Base-by-base conservation (phyloP, 2,888 invertebrate genomes). In the Cheilosia variabilis region DNA sequence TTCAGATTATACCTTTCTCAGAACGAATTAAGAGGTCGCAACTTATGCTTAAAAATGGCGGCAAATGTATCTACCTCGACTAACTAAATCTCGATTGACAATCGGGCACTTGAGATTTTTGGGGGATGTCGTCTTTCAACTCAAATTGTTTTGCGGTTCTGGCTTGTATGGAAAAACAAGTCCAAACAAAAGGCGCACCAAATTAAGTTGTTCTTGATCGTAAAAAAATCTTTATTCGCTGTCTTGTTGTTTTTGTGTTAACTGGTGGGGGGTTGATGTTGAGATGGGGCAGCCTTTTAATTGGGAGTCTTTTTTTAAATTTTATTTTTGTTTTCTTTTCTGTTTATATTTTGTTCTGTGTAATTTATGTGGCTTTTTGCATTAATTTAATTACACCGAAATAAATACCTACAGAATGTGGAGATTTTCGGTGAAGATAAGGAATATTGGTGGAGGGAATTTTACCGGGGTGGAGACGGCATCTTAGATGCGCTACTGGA, bases 191-290 rank as follows among this genome's bases (percentile, higher is more conserved):
- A 55, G 62, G 15, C 43, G 24, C 60, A 65, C 65, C 60, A 76
- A 76, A 75, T 80, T 50, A 75, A 84, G 84, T 65, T 80, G 60
- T 62, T 65, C 60, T 79, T 37, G 65, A 71, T 75, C 79, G 43
- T 79, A 66, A 84, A 71, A 58, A 45, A 24, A 41, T 65, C 50
- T 57, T 66, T 71, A 31, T 55, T 69, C 37, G 7, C 41, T 47
- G 43, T 62, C 27, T 63, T 72, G 37, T 62, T 58, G 24, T 69
- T 69, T 53, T 43, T 83, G 50, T 75, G 47, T 65, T 75, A 66
- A 65, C 58, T 65, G 52, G 50, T 65, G 63, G 53, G 3, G 34
- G 34, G 34, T 47, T 17, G 65, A 52, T 52, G 71, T 55, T 34
- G 55, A 31, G 17, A 37, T 13, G 37, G 37, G 34, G 66, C 78